phyloP scores from a whole-genome alignment of 2,888 invertebrate species.

The Neocrepidodera transversa region DNA sequence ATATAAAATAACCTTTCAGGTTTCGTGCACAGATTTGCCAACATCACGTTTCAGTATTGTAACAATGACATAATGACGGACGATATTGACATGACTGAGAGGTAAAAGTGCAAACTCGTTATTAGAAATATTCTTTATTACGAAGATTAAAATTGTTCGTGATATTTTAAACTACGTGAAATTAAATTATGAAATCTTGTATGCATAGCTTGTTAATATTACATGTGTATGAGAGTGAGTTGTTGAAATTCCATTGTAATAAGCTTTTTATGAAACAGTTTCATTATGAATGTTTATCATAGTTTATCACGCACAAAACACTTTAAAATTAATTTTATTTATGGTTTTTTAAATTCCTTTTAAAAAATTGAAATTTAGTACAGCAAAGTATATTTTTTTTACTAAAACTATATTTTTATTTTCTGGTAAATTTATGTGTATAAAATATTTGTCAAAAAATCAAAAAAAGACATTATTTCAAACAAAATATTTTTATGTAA shows the following conservation, averaged over 20 bases:
- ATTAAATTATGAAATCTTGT: slow-evolving; percentile 9
- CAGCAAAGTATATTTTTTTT: no score
- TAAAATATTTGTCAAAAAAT: no score
- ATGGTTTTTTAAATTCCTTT: no score
- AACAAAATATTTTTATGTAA: no score
- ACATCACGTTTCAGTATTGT: slow-evolving; percentile 36
- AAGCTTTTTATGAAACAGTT: slow-evolving; percentile 6
- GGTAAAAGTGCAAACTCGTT: slow-evolving; percentile 17
- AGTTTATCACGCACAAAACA: no score
- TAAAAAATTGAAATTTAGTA: no score
- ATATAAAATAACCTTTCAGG: slow-evolving; percentile 34
- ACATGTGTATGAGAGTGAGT: slow-evolving; percentile 9
- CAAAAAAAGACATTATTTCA: no score
- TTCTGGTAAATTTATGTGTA: no score
- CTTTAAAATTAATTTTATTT: no score
- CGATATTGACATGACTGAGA: slow-evolving; percentile 15
- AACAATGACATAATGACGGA: slow-evolving; percentile 35
- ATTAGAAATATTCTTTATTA: slow-evolving; percentile 14
- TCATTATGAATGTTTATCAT: no score
- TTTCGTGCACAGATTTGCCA: slow-evolving; percentile 30
- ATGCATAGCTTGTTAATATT: neutral
- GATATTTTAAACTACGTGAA: slow-evolving; percentile 13
- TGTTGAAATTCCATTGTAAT: neutral
- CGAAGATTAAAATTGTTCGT: slow-evolving; percentile 15
- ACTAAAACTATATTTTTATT: no score